These are phyloP conservation scores for Brotula barbata DNA, from an alignment of 2,797 vertebrate species.

Conservation along the genomic window DNA sequence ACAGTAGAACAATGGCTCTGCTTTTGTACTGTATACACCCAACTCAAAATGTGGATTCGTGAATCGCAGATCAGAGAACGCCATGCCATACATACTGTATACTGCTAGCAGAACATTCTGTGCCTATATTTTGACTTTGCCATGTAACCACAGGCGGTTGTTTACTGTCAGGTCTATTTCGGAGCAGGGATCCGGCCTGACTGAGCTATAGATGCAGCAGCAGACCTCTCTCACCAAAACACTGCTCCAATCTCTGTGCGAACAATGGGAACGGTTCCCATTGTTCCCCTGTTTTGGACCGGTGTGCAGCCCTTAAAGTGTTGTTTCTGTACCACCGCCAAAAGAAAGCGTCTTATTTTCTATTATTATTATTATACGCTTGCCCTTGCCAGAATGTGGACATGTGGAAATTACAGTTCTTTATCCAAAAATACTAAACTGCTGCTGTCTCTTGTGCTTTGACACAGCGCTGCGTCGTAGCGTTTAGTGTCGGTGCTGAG, in stretches of 20 bases:
- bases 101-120: conserved; percentile 50
- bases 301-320: conserved; percentile 2
- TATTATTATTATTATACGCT: neutral
- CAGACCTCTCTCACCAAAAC: conserved; percentile 17
- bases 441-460: conserved; percentile 12
- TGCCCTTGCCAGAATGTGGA: neutral
- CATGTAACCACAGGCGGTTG: conserved; percentile 47
- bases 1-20: neutral
- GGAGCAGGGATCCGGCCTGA: conserved; percentile 25
- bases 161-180: conserved; percentile 66
- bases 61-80: conserved; percentile 44
- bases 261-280: conserved; percentile 1
- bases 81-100: conserved; percentile 1
- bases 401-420: neutral
- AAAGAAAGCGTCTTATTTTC: too few species aligned
- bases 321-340: too few species aligned
- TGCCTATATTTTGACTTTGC: conserved; percentile 63
- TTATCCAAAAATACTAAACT: conserved; percentile 5
- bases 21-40: conserved; percentile 2
- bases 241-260: conserved; percentile 11
- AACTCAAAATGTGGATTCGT: conserved; percentile 27
- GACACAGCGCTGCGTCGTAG: neutral
- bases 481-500: conserved; percentile 19
- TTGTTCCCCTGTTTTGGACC: conserved; percentile 17
- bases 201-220: conserved; percentile 17